Evolutionary conservation across 2,888 invertebrate genomes (phyloP).

Genomic region (Aelia acuminata): DNA sequence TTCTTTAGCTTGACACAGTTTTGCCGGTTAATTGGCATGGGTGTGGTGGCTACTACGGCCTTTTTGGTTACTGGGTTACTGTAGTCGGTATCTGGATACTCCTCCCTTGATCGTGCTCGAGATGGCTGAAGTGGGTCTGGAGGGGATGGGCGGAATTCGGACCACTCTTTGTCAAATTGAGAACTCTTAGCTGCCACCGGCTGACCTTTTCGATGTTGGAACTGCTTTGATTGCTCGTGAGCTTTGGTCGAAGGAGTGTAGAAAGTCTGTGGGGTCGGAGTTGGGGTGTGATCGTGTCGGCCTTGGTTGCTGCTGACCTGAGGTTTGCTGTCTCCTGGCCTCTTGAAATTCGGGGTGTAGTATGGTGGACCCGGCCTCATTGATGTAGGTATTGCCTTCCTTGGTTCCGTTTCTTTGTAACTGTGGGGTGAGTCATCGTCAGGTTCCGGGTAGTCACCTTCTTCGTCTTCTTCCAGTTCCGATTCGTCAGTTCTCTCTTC

Average conservation of each 20-base stretch:
- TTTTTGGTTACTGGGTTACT: conserved; percentile 54
- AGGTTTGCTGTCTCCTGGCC: conserved; percentile 10
- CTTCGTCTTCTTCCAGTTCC: conserved; percentile 55
- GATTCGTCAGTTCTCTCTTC: conserved; percentile 58
- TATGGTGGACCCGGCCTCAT: conserved; percentile 59
- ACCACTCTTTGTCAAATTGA: conserved; percentile 19
- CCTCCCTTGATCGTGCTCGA: conserved; percentile 47
- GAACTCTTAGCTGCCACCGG: conserved; percentile 1
- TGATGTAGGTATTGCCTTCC: conserved; percentile 28
- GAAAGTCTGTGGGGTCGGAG: conserved; percentile 47
- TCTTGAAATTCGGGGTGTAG: conserved; percentile 50
- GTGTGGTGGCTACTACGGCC: conserved; percentile 16
- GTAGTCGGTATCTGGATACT: conserved; percentile 53
- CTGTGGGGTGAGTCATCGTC: conserved; percentile 42
- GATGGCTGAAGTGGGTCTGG: conserved; percentile 57
- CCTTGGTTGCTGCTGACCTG: background rate
- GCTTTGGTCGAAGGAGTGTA: conserved; percentile 35
- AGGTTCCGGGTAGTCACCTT: conserved; percentile 13
- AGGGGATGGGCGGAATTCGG: conserved; percentile 58
- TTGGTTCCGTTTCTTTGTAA: conserved; percentile 11
- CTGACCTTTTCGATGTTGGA: conserved; percentile 47
- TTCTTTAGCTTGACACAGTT: conserved; percentile 60
- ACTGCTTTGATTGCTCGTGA: conserved; percentile 12
- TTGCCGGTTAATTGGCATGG: conserved; percentile 54
- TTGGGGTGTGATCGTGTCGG: background rate